Evolutionary conservation across 2,113 vertebrate species (phyloP), one percentile per base, ranked within the genome.

Genomic region (Lethenteron reissneri): DNA sequence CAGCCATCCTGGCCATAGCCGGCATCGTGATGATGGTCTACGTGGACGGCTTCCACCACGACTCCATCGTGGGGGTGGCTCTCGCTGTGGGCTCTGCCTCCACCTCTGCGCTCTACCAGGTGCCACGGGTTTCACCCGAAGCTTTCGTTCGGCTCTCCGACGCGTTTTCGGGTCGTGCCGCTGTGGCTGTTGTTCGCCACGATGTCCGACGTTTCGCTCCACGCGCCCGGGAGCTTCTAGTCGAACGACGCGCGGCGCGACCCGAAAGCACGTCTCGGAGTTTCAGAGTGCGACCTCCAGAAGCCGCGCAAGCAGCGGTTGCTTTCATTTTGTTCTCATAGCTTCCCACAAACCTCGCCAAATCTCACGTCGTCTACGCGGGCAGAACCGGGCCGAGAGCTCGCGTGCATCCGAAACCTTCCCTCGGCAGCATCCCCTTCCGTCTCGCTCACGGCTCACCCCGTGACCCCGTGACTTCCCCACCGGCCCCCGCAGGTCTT

Each of bases 21-120:
- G 94, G 94, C 8, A 97, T 99, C 2, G 94, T 99, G 12, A 97
- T 99, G 94, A 99, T 99, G 92, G 94, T 92, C 0, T 99, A 99
- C 73, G 94, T 90, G 58, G 94, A 97, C 70, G 92, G 92, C 74
- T 96, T 97, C 81, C 94, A 92, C 62, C 86, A 90, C 0, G 94
- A 97, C 76, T 97, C 94, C 2, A 91, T 97, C 76, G 85, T 94
- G 41, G 94, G 94, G 9, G 91, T 97, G 71, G 94, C 94, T 0
- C 81, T 97, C 71, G 94, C 92, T 6, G 92, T 99, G 71, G 94
- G 94, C 71, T 99, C 94, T 2, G 94, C 94, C 72, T 96, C 91
- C 9, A 95, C 91, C 0, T 97, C 92, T 13, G 94, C 94, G 0
- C 76, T 99, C 2, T 96, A 99, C 70, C 97, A 99, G 87, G 94